A percentile compares a stretch with the other conserved stretches of the same genome.
Evolutionary conservation across 2,888 invertebrate species (phyloP).

Genomic region (Heliconius aoede): DNA sequence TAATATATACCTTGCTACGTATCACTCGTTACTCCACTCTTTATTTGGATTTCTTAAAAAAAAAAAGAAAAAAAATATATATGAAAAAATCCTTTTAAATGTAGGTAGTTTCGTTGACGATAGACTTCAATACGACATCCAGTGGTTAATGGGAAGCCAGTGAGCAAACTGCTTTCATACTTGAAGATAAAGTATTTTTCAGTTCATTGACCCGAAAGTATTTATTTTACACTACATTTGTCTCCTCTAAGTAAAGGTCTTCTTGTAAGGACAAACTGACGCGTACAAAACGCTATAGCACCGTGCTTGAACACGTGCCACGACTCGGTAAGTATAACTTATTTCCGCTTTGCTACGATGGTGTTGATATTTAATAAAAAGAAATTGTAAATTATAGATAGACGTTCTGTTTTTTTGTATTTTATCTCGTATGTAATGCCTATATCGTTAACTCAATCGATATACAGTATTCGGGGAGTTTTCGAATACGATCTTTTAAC

Average conservation of each 20-base stretch:
- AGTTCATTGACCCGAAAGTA: constrained; percentile 25
- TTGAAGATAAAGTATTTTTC: constrained; percentile 30
- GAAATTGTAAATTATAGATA: too few relatives aligned
- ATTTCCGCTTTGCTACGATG: too few relatives aligned
- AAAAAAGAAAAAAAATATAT: background rate
- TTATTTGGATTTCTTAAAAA: background rate
- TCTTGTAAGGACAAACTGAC: background rate
- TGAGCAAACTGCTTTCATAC: constrained; percentile 29
- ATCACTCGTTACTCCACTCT: too few relatives aligned
- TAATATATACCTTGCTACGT: too few relatives aligned
- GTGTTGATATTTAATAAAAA: too few relatives aligned
- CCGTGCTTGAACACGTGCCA: background rate
- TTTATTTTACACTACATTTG: constrained; percentile 30
- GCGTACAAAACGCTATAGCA: background rate
- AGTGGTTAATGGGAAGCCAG: constrained; percentile 11
- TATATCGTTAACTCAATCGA: too few relatives aligned
- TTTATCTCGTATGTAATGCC: too few relatives aligned
- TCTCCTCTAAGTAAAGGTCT: constrained; percentile 8
- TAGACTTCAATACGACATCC: constrained; percentile 7
- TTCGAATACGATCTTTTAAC: too few relatives aligned
- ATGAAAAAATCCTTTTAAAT: background rate
- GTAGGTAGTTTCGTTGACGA: background rate
- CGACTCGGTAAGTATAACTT: too few relatives aligned
- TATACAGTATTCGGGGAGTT: too few relatives aligned
- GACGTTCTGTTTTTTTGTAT: too few relatives aligned